Percentiles rank a stretch among this genome's conserved stretches.
phyloP scores from a whole-genome alignment of 1,140 invertebrate species.

The Sitodiplosis mosellana region DNA sequence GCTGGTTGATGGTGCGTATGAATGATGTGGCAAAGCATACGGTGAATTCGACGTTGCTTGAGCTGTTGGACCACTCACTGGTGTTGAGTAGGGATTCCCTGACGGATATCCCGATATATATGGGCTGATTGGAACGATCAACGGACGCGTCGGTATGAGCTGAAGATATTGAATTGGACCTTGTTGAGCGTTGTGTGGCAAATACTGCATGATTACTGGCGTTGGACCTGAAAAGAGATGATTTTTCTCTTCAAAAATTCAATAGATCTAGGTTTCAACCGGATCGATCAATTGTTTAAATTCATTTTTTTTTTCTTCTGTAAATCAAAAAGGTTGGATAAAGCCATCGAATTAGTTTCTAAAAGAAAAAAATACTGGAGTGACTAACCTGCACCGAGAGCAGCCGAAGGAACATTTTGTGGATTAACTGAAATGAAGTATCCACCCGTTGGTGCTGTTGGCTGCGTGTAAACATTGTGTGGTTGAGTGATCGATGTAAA shows the following conservation, averaged over 20 bases:
- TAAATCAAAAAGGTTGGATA: too few species aligned
- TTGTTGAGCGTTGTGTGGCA: slow-evolving; percentile 16
- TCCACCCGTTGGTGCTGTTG: background rate
- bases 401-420: background rate
- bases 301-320: too few species aligned
- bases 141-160: slow-evolving; percentile 20
- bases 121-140: slow-evolving; percentile 22
- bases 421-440: background rate
- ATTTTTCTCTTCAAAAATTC: too few species aligned
- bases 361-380: too few species aligned
- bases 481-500: background rate
- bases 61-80: background rate
- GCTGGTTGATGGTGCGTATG: background rate
- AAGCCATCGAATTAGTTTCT: too few species aligned
- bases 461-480: background rate
- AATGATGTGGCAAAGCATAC: background rate
- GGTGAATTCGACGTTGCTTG: background rate
- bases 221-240: slow-evolving; percentile 20
- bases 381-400: background rate
- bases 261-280: too few species aligned
- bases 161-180: slow-evolving; percentile 20
- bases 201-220: slow-evolving; percentile 35
- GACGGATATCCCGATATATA: slow-evolving; percentile 4
- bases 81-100: background rate
- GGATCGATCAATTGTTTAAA: too few species aligned